Percentiles rank a stretch among this genome's conserved stretches.
These are phyloP conservation scores for Holothuria leucospilota DNA, from an alignment of 53 echinoderm and acorn worm species.

Conservation along the genomic window DNA sequence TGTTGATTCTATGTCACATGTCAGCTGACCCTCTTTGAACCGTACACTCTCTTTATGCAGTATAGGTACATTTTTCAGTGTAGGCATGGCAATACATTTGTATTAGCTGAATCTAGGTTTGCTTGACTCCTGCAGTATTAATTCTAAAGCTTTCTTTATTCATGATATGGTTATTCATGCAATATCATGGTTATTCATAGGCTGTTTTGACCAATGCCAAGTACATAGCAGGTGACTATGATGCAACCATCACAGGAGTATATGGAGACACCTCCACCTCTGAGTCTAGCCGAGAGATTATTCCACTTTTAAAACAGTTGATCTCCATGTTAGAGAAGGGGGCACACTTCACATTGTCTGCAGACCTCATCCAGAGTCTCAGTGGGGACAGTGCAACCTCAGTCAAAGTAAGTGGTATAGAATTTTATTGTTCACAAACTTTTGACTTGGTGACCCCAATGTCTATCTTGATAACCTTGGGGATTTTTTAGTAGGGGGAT, in stretches of 20 bases:
- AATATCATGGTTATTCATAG: conserved; percentile 44
- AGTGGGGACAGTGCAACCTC: neutral
- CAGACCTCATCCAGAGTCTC: neutral
- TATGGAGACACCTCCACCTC: conserved; percentile 90
- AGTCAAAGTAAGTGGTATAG: conserved; percentile 2
- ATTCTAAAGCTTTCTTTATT: no score
- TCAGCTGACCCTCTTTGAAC: no score
- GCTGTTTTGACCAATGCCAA: conserved; percentile 81
- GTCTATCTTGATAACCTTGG: no score
- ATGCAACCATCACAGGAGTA: conserved; percentile 93
- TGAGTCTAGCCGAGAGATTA: conserved; percentile 86
- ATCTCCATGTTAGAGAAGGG: conserved; percentile 96
- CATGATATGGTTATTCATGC: conserved; percentile 27
- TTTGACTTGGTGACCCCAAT: no score
- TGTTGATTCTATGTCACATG: no score
- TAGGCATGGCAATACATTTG: no score
- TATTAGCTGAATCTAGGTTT: no score
- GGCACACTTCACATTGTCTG: conserved; percentile 81
- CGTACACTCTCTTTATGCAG: no score
- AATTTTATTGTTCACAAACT: no score
- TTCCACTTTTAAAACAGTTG: conserved; percentile 89
- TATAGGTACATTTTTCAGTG: no score
- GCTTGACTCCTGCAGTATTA: no score
- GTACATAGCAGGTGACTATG: conserved; percentile 88
- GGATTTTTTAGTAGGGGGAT: no score